Evolutionary conservation across 2,888 invertebrate genomes (phyloP), one percentile per base, ranked within the genome.

Genomic region (Lithophane ornitopus): DNA sequence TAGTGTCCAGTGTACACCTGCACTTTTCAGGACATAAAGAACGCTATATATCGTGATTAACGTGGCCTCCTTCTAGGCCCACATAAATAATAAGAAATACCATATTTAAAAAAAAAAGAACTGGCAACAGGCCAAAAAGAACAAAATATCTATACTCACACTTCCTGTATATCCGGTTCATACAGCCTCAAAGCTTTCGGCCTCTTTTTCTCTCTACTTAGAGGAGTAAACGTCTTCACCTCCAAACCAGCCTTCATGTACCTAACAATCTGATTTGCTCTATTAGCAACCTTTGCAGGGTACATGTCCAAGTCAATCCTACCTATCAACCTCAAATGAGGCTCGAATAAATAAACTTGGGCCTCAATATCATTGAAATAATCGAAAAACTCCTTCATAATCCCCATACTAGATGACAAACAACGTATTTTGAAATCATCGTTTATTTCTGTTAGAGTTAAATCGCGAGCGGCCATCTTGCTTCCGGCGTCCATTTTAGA

Each of bases 91-190:
- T 19, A 49, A 52, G 11, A 52, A 52, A 1, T 22, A 22, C 11
- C n/a, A n/a, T 54, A n/a, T 12, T n/a, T 19, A 22, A 3, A 1
- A 39, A 9, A 39, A 14, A 9, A 14, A 14, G 28, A 34, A 1
- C 19, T 44, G 62, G 41, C 58, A 63, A 49, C 0, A 58, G 11
- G 22, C 9, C 6, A n/a, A 69, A 54, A 72, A 65, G 0, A 71
- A 26, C 39, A 63, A 63, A 34, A 34, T 76, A 79, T 84, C n/a
- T 28, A 61, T 91, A 98, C 98, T 97, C 97, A 98, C 97, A 98
- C 97, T 93, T 97, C 97, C 88, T 98, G 98, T 81, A 99, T 97
- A 89, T 98, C 98, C 0, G 99, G 99, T 92, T 99, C 99, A 90
- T 98, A 98, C 69, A 99, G 93, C 88, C 98, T 98, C 84, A 99